Evolutionary conservation across 2,888 invertebrate genomes (phyloP).

Genomic region (Hirtodrosophila alboralis): DNA sequence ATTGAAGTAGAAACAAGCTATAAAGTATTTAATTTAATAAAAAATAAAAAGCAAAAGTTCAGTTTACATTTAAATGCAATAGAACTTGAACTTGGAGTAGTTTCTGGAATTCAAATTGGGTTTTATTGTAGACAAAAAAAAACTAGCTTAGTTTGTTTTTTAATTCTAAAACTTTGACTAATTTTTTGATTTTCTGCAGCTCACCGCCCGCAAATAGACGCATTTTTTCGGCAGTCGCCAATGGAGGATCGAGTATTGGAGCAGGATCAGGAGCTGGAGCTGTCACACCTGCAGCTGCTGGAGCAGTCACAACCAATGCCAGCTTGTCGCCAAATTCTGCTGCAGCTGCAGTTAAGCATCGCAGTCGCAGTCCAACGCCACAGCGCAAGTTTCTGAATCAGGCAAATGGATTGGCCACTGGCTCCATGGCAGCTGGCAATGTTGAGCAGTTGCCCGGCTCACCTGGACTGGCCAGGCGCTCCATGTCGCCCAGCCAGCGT

Average conservation of each 20-base stretch:
- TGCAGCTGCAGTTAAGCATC: constrained; percentile 72
- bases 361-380: constrained; percentile 85
- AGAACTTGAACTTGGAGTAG: too few relatives aligned
- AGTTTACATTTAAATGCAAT: too few relatives aligned
- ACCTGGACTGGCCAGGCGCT: constrained; percentile 80
- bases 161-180: too few relatives aligned
- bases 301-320: constrained; percentile 25
- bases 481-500: constrained; percentile 84
- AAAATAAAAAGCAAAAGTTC: too few relatives aligned
- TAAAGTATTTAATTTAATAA: too few relatives aligned
- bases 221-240: constrained; percentile 51
- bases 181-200: constrained; percentile 56
- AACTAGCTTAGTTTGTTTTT: too few relatives aligned
- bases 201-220: constrained; percentile 83
- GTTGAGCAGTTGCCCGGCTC: constrained; percentile 54
- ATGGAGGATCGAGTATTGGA: constrained; percentile 12
- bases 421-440: background rate
- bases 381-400: constrained; percentile 84
- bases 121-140: too few relatives aligned
- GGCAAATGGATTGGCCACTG: constrained; percentile 18
- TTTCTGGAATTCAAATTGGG: too few relatives aligned
- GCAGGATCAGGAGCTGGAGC: constrained; percentile 15
- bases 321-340: constrained; percentile 64
- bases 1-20: too few relatives aligned
- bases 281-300: constrained; percentile 10